Conservation (phyloP, 35 echinoderm and acorn worm genomes). For the Stichopus chloronotus region DNA sequence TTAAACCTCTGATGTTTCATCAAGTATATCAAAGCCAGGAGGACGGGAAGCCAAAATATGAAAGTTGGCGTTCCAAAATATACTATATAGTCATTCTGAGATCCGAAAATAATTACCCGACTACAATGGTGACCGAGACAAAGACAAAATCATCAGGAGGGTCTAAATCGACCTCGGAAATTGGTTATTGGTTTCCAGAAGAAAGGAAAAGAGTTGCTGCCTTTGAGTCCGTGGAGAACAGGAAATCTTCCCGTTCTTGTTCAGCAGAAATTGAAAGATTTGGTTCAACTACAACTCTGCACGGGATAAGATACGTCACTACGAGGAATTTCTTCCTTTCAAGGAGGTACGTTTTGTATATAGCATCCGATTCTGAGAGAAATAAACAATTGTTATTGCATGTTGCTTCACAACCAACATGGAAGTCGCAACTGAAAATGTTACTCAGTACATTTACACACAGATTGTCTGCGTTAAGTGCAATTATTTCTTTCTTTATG, state of each 20-base stretch:
- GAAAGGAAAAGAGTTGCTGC: not conserved
- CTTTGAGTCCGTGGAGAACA: not conserved
- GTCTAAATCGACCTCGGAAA: not conserved
- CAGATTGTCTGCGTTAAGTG: not conserved
- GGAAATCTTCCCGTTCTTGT: not conserved
- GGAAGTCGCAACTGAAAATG: not conserved
- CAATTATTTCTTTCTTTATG: not conserved
- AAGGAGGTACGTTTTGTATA: not conserved
- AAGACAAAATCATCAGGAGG: not conserved
- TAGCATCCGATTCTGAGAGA: too few relatives aligned
- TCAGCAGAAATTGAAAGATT: conserved; percentile 16
- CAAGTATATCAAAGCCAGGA: not conserved
- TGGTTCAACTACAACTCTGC: conserved; percentile 32
- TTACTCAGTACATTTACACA: not conserved
- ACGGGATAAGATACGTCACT: conserved; percentile 33
- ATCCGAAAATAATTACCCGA: too few relatives aligned
- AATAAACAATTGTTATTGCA: too few relatives aligned
- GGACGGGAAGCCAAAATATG: not conserved
- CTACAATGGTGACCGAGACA: not conserved
- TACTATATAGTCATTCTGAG: too few relatives aligned
- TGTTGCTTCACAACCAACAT: not conserved
- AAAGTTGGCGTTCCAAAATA: not conserved
- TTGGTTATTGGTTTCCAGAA: conserved; percentile 19
- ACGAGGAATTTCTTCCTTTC: not conserved
- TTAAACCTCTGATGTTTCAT: not conserved